Percentiles rank a stretch among this genome's conserved stretches.
Evolutionary conservation across 1,140 invertebrate genomes (phyloP).

Genomic region (Drosophila sp.): DNA sequence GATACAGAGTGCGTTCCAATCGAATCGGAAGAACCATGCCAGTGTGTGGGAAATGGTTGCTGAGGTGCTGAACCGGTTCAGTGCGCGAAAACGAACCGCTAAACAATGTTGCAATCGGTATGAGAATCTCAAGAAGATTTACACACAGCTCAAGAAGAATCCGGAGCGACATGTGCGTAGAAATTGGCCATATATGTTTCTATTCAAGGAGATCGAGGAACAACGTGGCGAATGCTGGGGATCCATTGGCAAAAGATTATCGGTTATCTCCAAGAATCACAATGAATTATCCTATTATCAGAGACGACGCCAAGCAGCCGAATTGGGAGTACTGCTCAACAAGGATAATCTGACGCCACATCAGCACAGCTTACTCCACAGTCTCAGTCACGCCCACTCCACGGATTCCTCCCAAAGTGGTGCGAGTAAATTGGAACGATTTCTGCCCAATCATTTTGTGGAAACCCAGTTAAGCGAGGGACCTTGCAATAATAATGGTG

Average conservation of each 20-base stretch:
- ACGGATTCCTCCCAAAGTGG: conserved; percentile 81
- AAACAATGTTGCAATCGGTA: conserved; percentile 84
- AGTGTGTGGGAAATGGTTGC: conserved; percentile 84
- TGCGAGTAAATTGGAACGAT: conserved; percentile 76
- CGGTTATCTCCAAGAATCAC: conserved; percentile 75
- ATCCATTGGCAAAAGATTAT: conserved; percentile 77
- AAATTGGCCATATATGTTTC: conserved; percentile 84
- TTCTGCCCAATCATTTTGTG: conserved; percentile 81
- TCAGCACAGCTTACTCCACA: conserved; percentile 72
- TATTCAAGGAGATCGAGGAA: conserved; percentile 84
- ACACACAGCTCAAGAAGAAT: conserved; percentile 83
- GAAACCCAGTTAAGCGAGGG: conserved; percentile 74
- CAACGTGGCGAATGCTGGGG: conserved; percentile 83
- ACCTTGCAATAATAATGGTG: conserved; percentile 22
- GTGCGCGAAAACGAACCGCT: conserved; percentile 73
- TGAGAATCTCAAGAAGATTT: conserved; percentile 83
- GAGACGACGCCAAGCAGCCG: conserved; percentile 73
- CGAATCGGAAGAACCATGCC: conserved; percentile 83
- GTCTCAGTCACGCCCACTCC: conserved; percentile 72
- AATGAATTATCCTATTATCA: conserved; percentile 82
- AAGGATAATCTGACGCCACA: conserved; percentile 76
- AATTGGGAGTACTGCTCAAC: conserved; percentile 70
- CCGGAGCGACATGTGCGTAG: conserved; percentile 80
- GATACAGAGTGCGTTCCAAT: conserved; percentile 83
- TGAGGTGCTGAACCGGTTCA: conserved; percentile 81